Percentiles rank a stretch among this genome's conserved stretches.
Evolutionary conservation across 2,888 invertebrate genomes (phyloP).

Genomic region (Polydrusus cervinus): DNA sequence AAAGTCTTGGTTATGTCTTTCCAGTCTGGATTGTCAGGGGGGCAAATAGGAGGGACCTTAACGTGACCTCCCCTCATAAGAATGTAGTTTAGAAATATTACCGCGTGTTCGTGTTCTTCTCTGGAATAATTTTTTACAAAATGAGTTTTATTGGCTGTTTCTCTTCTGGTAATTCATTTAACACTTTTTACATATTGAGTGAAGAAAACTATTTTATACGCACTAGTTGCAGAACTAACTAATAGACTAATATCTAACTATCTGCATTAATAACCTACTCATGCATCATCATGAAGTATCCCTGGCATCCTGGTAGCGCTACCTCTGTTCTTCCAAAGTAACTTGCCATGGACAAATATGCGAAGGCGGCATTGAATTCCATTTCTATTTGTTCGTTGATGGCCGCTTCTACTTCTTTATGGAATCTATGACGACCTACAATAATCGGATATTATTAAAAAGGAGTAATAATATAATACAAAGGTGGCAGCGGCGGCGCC

Average conservation of each 20-base stretch:
- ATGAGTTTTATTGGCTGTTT: too few relatives aligned
- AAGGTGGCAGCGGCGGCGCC: too few relatives aligned
- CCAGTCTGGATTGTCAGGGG: constrained; percentile 68
- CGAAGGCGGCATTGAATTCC: constrained; percentile 77
- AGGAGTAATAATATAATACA: too few relatives aligned
- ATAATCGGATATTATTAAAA: constrained; percentile 5
- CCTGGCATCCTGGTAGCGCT: constrained; percentile 70
- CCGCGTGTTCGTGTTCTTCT: constrained; percentile 72
- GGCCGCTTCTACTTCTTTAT: constrained; percentile 71
- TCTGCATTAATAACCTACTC: constrained; percentile 56
- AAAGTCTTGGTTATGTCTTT: constrained; percentile 70
- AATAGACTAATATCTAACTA: too few relatives aligned
- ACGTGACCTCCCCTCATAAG: constrained; percentile 72
- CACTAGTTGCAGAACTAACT: too few relatives aligned
- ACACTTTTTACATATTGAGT: too few relatives aligned
- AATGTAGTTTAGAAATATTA: constrained; percentile 71
- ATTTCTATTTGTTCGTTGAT: constrained; percentile 75
- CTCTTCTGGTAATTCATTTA: too few relatives aligned
- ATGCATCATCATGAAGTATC: constrained; percentile 73
- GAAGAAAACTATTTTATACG: not conserved
- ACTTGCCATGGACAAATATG: constrained; percentile 76
- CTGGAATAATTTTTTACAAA: constrained; percentile 18
- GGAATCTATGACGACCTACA: constrained; percentile 65
- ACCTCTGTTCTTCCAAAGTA: constrained; percentile 69
- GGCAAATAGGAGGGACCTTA: constrained; percentile 63